Base-by-base conservation (phyloP, 2,113 vertebrate genomes). In the Nannobrachium achirus region DNA sequence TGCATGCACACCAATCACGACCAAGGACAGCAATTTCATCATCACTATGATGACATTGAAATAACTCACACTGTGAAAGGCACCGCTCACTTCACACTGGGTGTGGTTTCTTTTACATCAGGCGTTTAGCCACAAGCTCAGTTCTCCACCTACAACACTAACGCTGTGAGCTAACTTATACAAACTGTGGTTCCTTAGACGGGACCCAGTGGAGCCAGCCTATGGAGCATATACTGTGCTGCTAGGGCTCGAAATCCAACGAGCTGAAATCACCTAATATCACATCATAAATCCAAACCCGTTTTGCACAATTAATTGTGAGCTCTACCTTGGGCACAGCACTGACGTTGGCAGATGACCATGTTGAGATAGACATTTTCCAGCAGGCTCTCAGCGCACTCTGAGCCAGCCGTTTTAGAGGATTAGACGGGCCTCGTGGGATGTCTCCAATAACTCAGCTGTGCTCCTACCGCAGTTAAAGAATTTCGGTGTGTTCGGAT, bases 211-310 rank as follows among this genome's bases (percentile, higher is more conserved):
- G 10, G 53, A 20, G 44, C 52, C 60, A 15, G 42, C 7, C 19
- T 63, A 69, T 63, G 68, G n/a, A 56, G 74, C 69, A 55, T 50
- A 18, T 45, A 69, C n/a, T n/a, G n/a, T n/a, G n/a, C n/a, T n/a
- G 59, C 52, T 0, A 0, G n/a, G 39, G 16, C 41, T 73, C 19
- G 57, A 68, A 42, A 51, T 73, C 38, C 50, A 45, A 16, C 49
- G 6, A 11, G 66, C 7, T 62, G 11, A 67, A 82, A 70, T 78
- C 61, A 73, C 18, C 60, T 65, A 56, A 56, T 72, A 52, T 79
- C 80, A 83, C 78, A 48, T 75, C 83, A 82, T 86, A 72, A 79
- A 82, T 89, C 76, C 82, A 42, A n/a, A 45, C 63, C 84, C 63
- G 50, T 82, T 80, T 76, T 63, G 73, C 75, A 56, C 61, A 49